Conservation (phyloP, 2,113 vertebrate genomes). For the Oncorhynchus clarkii region DNA sequence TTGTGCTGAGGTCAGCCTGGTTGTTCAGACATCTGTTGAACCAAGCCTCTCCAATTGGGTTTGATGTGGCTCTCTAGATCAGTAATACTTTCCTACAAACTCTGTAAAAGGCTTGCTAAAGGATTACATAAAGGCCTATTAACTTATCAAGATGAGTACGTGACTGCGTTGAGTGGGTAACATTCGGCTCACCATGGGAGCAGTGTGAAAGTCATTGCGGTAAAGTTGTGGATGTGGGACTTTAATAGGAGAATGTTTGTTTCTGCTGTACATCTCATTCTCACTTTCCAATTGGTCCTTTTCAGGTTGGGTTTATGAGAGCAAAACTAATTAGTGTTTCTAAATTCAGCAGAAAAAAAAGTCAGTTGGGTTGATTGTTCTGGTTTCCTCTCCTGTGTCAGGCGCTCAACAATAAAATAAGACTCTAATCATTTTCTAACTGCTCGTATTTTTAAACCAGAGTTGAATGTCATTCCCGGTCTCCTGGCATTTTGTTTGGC, state of each 20-base stretch:
- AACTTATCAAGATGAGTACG: constrained; percentile 14
- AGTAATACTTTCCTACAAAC: constrained; percentile 43
- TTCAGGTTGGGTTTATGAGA: constrained; percentile 80
- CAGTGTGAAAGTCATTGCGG: constrained; percentile 53
- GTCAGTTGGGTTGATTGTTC: constrained; percentile 71
- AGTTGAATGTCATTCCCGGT: constrained; percentile 63
- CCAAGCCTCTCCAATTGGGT: constrained; percentile 44
- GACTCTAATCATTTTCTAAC: constrained; percentile 72
- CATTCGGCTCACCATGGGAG: constrained; percentile 24
- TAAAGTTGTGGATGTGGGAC: constrained; percentile 60
- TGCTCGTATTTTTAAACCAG: constrained; percentile 64
- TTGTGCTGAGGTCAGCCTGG: constrained; percentile 60
- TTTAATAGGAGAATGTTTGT: constrained; percentile 61
- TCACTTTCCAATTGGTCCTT: constrained; percentile 80
- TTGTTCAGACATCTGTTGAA: constrained; percentile 52
- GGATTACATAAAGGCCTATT: constrained; percentile 25
- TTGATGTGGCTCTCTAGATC: constrained; percentile 58
- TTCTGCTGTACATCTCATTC: constrained; percentile 72
- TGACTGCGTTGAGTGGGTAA: constrained; percentile 40
- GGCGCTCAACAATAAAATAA: constrained; percentile 73
- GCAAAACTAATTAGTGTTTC: constrained; percentile 83
- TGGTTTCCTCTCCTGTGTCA: constrained; percentile 77
- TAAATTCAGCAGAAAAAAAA: constrained; percentile 73
- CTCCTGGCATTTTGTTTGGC: constrained; percentile 72
- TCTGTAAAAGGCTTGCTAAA: constrained; percentile 32